phyloP scores from a whole-genome alignment of 2,797 vertebrate species.

The Peromyscus nudipes region DNA sequence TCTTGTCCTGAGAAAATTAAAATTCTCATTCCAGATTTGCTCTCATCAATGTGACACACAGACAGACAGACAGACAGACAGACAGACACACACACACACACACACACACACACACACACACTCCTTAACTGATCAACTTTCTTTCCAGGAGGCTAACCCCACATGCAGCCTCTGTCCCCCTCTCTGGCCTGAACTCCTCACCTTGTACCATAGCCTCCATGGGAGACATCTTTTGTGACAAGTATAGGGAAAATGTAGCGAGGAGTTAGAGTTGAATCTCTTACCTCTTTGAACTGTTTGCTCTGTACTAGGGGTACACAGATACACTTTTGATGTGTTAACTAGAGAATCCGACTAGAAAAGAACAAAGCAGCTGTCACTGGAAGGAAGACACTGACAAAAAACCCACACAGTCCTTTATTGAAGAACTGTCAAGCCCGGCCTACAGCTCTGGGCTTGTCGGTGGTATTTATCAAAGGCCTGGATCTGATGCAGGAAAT shows the following conservation, averaged over 20 bases:
- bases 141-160: slow-evolving; percentile 78
- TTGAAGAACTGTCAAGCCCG: slow-evolving; percentile 94
- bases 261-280: slow-evolving; percentile 92
- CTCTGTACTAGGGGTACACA: slow-evolving; percentile 90
- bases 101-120: neutral
- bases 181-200: slow-evolving; percentile 85
- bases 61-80: too few species aligned
- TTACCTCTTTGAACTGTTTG: slow-evolving; percentile 92
- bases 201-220: slow-evolving; percentile 82
- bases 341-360: slow-evolving; percentile 95
- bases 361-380: slow-evolving; percentile 97
- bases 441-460: slow-evolving; percentile 89
- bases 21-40: slow-evolving; percentile 79
- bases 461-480: slow-evolving; percentile 92
- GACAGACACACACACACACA: too few species aligned
- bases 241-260: slow-evolving; percentile 87
- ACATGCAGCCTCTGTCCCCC: slow-evolving; percentile 73
- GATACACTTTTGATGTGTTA: slow-evolving; percentile 96
- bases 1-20: slow-evolving; percentile 75
- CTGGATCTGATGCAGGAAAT: slow-evolving; percentile 91
- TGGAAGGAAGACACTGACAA: slow-evolving; percentile 93
- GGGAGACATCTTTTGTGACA: slow-evolving; percentile 85
- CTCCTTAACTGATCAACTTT: slow-evolving; percentile 79
- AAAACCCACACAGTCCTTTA: slow-evolving; percentile 94
- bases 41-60: neutral